Evolutionary conservation across 2,113 vertebrate species (phyloP).

Genomic region (Herpailurus yagouaroundi): DNA sequence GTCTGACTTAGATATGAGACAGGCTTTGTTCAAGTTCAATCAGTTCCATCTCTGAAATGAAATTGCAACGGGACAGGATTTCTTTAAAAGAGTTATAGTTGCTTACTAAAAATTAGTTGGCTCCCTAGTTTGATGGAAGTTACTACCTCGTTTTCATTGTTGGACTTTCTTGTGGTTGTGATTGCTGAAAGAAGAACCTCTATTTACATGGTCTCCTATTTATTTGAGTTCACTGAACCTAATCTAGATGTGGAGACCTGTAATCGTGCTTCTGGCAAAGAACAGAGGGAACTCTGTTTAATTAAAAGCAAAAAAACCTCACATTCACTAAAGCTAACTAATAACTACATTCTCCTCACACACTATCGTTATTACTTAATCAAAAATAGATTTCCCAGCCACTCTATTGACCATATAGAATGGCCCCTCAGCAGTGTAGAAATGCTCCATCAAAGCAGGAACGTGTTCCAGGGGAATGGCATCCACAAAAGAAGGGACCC

Average conservation of each 20-base stretch:
- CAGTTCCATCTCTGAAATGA: constrained; percentile 27
- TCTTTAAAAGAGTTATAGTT: not conserved
- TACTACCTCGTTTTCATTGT: not conserved
- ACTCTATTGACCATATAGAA: rapidly evolving
- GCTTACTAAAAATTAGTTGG: not conserved
- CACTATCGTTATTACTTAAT: not conserved
- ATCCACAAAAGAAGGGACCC: not conserved
- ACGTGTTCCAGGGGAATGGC: not conserved
- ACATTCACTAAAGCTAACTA: not conserved
- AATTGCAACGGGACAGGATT: not conserved
- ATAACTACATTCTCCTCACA: not conserved
- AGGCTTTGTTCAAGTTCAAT: not conserved
- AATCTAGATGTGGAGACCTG: not conserved
- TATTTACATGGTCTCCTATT: not conserved
- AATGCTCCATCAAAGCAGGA: not conserved
- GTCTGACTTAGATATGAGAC: not conserved
- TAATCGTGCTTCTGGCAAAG: not conserved
- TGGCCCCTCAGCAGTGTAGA: not conserved
- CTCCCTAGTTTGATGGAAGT: not conserved
- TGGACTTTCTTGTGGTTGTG: not conserved
- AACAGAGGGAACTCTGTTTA: not conserved
- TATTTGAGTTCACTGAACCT: not conserved
- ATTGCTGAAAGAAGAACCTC: not conserved
- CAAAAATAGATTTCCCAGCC: not conserved
- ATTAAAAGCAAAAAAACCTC: constrained; percentile 20